A percentile compares a stretch with the other conserved stretches of the same genome.
These are phyloP conservation scores for Wasmannia auropunctata DNA, from an alignment of 1,140 invertebrate species.

Conservation along the genomic window DNA sequence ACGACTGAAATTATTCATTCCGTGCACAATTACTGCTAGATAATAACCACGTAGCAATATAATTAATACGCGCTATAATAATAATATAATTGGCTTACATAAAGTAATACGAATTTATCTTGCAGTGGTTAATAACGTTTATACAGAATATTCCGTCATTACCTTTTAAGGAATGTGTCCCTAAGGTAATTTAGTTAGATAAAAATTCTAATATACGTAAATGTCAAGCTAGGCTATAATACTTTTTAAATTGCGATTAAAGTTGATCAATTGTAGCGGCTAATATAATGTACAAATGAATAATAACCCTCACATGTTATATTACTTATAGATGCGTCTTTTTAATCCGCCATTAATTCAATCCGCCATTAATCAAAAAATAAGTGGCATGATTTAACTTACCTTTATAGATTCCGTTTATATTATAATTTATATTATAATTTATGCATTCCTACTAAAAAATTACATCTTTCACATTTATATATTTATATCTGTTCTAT, in stretches of 20 bases:
- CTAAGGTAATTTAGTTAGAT: too few species aligned
- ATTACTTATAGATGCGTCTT: not conserved
- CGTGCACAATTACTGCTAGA: not conserved
- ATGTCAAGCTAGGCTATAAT: too few species aligned
- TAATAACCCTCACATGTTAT: not conserved
- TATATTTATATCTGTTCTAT: not conserved
- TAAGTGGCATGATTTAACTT: not conserved
- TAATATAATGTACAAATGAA: too few species aligned
- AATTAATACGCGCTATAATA: constrained; percentile 6
- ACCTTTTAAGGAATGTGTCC: too few species aligned
- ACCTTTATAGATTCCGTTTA: not conserved
- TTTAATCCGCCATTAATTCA: not conserved
- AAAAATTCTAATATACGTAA: too few species aligned
- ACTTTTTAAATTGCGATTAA: too few species aligned
- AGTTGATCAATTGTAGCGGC: too few species aligned
- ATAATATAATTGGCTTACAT: not conserved
- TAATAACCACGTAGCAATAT: not conserved
- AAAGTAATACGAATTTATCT: constrained; percentile 25
- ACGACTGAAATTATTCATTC: not conserved
- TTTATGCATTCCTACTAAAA: not conserved
- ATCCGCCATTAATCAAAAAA: too few species aligned
- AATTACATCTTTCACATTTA: not conserved
- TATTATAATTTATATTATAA: too few species aligned
- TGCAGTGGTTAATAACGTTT: not conserved
- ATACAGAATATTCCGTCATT: too few species aligned